These are phyloP conservation scores for Clepsis dumicolana DNA, from an alignment of 2,888 invertebrate genomes.

Conservation along the genomic window DNA sequence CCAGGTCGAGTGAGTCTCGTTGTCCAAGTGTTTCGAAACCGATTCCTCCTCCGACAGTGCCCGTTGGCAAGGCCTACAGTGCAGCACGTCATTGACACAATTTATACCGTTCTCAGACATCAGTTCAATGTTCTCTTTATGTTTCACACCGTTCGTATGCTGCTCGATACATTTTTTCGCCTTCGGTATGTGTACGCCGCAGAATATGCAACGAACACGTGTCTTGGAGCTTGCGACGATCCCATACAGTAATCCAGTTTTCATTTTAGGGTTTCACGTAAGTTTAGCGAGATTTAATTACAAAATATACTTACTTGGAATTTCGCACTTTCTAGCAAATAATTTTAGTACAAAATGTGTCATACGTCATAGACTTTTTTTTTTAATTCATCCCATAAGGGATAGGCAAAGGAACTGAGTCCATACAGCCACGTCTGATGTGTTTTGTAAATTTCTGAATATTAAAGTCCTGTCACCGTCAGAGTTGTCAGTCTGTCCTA, in stretches of 20 bases:
- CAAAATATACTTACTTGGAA: conserved; percentile 45
- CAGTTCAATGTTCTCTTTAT: conserved; percentile 67
- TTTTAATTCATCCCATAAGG: too few relatives aligned
- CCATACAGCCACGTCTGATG: too few relatives aligned
- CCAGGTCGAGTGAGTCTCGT: conserved; percentile 67
- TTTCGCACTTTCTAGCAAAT: conserved; percentile 46
- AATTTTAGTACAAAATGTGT: conserved; percentile 40
- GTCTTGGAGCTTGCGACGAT: conserved; percentile 68
- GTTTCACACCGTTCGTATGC: conserved; percentile 68
- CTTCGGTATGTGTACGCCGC: conserved; percentile 71
- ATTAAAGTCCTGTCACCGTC: too few relatives aligned
- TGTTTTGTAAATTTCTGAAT: too few relatives aligned
- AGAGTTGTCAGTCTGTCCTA: too few relatives aligned
- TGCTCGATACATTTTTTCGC: conserved; percentile 73
- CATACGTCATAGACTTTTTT: conserved; percentile 26
- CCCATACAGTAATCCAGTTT: conserved; percentile 63
- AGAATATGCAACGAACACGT: conserved; percentile 70
- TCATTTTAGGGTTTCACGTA: conserved; percentile 58
- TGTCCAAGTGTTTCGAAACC: conserved; percentile 62
- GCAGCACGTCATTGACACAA: conserved; percentile 56
- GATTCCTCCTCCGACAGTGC: conserved; percentile 62
- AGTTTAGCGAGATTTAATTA: conserved; percentile 34
- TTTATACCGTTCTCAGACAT: conserved; percentile 67
- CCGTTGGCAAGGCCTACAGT: conserved; percentile 66
- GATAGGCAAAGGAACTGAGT: too few relatives aligned